These are phyloP conservation scores for Cheumatopsyche charites DNA, from an alignment of 1,140 invertebrate species.

Conservation along the genomic window DNA sequence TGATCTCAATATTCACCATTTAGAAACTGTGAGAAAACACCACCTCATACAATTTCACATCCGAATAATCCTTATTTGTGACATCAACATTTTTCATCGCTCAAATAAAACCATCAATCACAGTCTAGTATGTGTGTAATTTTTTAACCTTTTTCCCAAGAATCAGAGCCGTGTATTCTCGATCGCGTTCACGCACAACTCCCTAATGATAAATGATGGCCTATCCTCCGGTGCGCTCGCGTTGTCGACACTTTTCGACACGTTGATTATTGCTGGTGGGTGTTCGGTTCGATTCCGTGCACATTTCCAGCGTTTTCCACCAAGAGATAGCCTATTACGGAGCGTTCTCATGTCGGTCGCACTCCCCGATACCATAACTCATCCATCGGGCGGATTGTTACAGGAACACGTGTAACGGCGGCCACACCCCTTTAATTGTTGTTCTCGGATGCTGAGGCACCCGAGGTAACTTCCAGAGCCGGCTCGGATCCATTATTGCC, in stretches of 20 bases:
- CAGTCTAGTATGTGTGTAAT: no score
- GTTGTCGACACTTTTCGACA: slow-evolving; percentile 18
- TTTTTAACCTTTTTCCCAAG: no score
- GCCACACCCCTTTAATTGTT: slow-evolving; percentile 39
- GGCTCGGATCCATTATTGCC: background rate
- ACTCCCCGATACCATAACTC: slow-evolving; percentile 28
- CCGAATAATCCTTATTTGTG: no score
- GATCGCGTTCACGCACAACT: background rate
- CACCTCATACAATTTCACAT: no score
- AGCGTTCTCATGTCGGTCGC: slow-evolving; percentile 19
- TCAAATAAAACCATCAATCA: no score
- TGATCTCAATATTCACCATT: no score
- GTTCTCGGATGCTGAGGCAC: slow-evolving; percentile 14
- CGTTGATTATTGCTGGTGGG: slow-evolving; percentile 17
- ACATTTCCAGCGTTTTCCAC: background rate
- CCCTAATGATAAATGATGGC: slow-evolving; percentile 16
- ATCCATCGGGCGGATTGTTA: slow-evolving; percentile 37
- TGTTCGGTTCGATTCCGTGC: background rate
- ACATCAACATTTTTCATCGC: no score
- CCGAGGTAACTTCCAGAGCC: background rate
- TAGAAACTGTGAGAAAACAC: no score
- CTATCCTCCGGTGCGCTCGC: background rate
- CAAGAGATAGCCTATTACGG: background rate
- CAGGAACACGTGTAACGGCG: slow-evolving; percentile 39
- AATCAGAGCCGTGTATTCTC: background rate